These are phyloP conservation scores for Caretta caretta DNA, from an alignment of 2,113 vertebrate genomes.

Conservation along the genomic window DNA sequence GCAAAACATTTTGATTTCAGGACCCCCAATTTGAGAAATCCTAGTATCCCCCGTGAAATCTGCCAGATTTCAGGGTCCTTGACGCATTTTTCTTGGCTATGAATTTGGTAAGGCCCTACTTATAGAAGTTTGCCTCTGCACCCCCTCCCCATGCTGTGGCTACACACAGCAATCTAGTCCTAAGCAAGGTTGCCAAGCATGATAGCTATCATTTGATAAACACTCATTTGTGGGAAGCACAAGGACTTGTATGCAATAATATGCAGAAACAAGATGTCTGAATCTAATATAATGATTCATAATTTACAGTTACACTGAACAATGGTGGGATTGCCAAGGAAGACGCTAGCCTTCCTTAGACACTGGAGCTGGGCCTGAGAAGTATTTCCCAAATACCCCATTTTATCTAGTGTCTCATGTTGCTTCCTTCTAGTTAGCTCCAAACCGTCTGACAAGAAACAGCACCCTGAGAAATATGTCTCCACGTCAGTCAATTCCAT, in stretches of 20 bases:
- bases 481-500: not conserved
- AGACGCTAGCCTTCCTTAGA: not conserved
- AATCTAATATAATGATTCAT: rapidly evolving
- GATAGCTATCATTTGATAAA: too few relatives aligned
- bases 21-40: too few relatives aligned
- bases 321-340: not conserved
- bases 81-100: too few relatives aligned
- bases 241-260: not conserved
- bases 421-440: not conserved
- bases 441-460: rapidly evolving
- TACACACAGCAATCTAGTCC: not conserved
- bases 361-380: not conserved
- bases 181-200: not conserved
- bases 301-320: not conserved
- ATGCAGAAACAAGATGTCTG: not conserved
- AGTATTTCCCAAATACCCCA: not conserved
- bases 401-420: not conserved
- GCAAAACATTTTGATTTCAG: not conserved
- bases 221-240: not conserved
- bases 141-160: not conserved
- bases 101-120: not conserved
- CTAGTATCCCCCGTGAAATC: too few relatives aligned
- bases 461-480: not conserved
- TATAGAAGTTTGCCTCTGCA: not conserved
- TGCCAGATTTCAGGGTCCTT: too few relatives aligned